phyloP scores from a whole-genome alignment of 2,888 invertebrate genomes.

The Odontothrips loti region DNA sequence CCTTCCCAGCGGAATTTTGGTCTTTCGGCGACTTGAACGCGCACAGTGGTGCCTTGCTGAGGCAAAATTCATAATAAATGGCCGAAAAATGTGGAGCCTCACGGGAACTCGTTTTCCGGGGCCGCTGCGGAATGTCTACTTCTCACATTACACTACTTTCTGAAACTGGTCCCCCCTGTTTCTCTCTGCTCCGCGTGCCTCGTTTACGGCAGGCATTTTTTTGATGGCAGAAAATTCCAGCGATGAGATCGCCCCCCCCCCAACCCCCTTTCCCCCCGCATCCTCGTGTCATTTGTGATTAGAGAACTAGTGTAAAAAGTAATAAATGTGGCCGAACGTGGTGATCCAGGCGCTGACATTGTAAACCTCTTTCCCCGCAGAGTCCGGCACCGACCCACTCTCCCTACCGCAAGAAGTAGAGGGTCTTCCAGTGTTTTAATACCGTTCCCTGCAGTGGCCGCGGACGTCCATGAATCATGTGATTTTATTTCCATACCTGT shows the following conservation, averaged over 20 bases:
- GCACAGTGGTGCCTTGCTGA: no score
- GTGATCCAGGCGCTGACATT: neutral
- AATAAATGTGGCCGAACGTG: neutral
- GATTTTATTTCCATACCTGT: neutral
- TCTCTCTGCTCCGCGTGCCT: neutral
- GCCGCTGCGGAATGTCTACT: neutral
- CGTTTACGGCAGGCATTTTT: neutral
- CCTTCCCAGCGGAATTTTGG: no score
- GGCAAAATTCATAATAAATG: no score
- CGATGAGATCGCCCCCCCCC: neutral
- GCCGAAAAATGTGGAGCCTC: neutral
- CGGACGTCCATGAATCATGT: neutral
- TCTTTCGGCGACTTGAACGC: no score
- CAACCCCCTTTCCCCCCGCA: neutral
- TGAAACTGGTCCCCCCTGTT: slow-evolving; percentile 7
- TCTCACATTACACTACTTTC: slow-evolving; percentile 26
- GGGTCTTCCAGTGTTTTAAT: neutral
- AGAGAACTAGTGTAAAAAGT: neutral
- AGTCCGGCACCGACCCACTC: neutral
- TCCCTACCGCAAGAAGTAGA: neutral
- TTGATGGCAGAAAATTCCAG: slow-evolving; percentile 6
- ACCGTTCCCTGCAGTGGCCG: neutral
- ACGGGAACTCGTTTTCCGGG: neutral
- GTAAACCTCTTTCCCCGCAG: neutral
- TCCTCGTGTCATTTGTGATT: neutral